These are phyloP conservation scores for Rhimphoctona megacephalus DNA, from an alignment of 2,888 invertebrate genomes.

Conservation along the genomic window DNA sequence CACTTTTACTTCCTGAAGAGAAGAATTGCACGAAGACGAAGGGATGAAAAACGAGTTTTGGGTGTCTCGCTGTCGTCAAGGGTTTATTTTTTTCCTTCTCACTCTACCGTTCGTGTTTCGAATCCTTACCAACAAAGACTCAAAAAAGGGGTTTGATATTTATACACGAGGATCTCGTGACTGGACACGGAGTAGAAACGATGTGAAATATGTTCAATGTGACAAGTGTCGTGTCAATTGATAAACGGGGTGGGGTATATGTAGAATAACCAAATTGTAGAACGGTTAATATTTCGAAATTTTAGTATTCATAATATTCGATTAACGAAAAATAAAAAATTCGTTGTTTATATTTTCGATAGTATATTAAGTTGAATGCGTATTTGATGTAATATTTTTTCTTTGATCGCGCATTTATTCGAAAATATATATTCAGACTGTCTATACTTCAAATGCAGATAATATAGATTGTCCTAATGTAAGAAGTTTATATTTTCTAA, in stretches of 20 bases:
- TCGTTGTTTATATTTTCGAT: too few relatives aligned
- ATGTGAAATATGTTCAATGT: conserved; percentile 32
- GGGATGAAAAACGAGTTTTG: conserved; percentile 62
- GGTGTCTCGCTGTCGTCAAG: conserved; percentile 24
- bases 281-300: too few relatives aligned
- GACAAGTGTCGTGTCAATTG: conserved; percentile 53
- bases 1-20: conserved; percentile 68
- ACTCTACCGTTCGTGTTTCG: conserved; percentile 6
- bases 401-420: too few relatives aligned
- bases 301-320: too few relatives aligned
- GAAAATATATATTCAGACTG: too few relatives aligned
- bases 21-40: conserved; percentile 47
- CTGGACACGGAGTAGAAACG: conserved; percentile 1
- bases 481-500: too few relatives aligned
- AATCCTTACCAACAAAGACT: conserved; percentile 18
- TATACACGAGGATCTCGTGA: conserved; percentile 13
- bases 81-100: conserved; percentile 24
- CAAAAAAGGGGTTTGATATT: conserved; percentile 35
- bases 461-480: too few relatives aligned
- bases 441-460: too few relatives aligned
- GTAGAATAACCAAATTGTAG: too few relatives aligned
- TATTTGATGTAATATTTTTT: too few relatives aligned
- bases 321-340: too few relatives aligned
- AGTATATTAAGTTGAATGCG: too few relatives aligned
- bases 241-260: not conserved